Base-by-base conservation (phyloP, 1,140 invertebrate species). In the Pseudomyrmex pallidus region DNA sequence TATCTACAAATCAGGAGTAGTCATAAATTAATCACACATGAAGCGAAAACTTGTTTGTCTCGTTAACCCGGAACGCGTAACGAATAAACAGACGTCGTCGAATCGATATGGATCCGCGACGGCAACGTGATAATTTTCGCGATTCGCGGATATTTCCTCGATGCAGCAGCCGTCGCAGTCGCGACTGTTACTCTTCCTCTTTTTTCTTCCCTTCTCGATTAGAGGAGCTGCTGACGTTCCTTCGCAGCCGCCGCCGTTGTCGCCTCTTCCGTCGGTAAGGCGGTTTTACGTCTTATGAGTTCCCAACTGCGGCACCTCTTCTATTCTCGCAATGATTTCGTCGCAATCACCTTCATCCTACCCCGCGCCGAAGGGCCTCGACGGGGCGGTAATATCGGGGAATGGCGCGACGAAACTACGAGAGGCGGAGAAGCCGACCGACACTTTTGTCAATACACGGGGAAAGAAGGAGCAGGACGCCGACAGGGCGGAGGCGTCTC, bases 361-460 rank as follows among this genome's bases (percentile, higher is more conserved):
- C 68, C 78, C 56, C 76, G 64, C 82, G 66, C 82, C 85, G 64
- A n/a, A 62, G 78, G 77, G 83, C 87, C 87, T 80, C 90, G 89
- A 90, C 89, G 87, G 88, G 85, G 85, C 89, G 90, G 93, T 94
- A 94, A 94, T 94, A 94, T 94, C 90, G 90, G 91, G 85, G 90
- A 94, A 94, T 92, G 91, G 90, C 89, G 90, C 85, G 91, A 92
- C 90, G 90, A 90, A 91, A 91, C 90, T 91, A 86, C 90, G 85
- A 87, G 90, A 87, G 85, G 85, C 83, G 85, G 85, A 85, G 84
- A 88, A 84, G 83, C 86, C 90, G 90, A 90, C 89, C 91, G 94
- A 94, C 92, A 93, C 92, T 94, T 94, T 94, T 94, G 93, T 94
- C 93, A 94, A 94, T 94, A 94, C 93, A 91, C 77, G 66, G 13